phyloP scores from a whole-genome alignment of 2,797 vertebrate species.

The Adelosebastes latens region DNA sequence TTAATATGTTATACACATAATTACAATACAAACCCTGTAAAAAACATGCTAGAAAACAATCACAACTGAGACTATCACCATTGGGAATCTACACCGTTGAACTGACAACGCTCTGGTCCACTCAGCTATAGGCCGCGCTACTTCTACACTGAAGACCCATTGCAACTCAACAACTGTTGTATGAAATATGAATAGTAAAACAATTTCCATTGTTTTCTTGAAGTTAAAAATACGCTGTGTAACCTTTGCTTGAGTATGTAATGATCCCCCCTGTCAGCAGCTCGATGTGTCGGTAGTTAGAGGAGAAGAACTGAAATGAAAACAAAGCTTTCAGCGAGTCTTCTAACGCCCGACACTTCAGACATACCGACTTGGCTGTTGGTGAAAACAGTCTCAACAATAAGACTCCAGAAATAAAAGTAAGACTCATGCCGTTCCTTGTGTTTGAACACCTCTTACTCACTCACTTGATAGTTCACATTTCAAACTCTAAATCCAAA shows the following conservation, averaged over 20 bases:
- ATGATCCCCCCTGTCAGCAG: conserved; percentile 28
- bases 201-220: conserved; percentile 27
- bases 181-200: conserved; percentile 24
- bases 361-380: conserved; percentile 47
- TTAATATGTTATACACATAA: conserved; percentile 41
- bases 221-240: conserved; percentile 59
- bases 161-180: conserved; percentile 15
- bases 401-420: conserved; percentile 60
- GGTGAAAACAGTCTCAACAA: conserved; percentile 53
- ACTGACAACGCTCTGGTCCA: conserved; percentile 8
- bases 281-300: conserved; percentile 37
- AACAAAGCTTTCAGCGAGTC: conserved; percentile 36
- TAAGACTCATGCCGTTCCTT: conserved; percentile 50
- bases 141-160: conserved; percentile 28
- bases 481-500: conserved; percentile 36
- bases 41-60: conserved; percentile 69
- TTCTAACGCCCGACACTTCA: conserved; percentile 42
- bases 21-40: conserved; percentile 47
- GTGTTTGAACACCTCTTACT: conserved; percentile 39
- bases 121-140: conserved; percentile 30
- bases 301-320: conserved; percentile 19
- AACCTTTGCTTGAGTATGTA: conserved; percentile 41
- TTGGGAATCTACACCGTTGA: conserved; percentile 29
- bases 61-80: conserved; percentile 46
- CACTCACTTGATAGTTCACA: conserved; percentile 43